Conservation (phyloP, 2,888 invertebrate genomes). For the Tipula confusa region DNA sequence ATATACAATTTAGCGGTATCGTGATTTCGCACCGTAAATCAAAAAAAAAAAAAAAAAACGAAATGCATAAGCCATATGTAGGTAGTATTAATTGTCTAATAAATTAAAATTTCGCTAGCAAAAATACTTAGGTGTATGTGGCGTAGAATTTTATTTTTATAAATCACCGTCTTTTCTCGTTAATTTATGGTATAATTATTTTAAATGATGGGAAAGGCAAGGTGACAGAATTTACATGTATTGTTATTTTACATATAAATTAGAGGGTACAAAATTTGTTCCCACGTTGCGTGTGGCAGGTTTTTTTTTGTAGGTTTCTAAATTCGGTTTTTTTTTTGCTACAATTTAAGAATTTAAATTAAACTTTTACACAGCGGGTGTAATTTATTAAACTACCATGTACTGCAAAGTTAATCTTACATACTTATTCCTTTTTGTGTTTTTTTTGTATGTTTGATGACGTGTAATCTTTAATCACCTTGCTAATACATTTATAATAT, state of each 20-base stretch:
- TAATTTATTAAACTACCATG: constrained; percentile 16
- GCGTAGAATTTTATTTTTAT: neutral
- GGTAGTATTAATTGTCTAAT: neutral
- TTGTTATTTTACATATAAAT: neutral
- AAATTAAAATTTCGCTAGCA: neutral
- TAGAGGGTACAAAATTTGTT: neutral
- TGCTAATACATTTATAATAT: neutral
- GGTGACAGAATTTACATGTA: neutral
- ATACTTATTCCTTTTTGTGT: neutral
- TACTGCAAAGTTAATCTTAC: constrained; percentile 9
- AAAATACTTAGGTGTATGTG: neutral
- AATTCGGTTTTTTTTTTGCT: neutral
- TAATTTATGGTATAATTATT: constrained; percentile 25
- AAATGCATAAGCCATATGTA: neutral
- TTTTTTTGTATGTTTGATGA: neutral
- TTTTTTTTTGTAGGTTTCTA: neutral
- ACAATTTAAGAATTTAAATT: constrained; percentile 20
- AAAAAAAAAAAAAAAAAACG: no score
- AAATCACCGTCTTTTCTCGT: constrained; percentile 20
- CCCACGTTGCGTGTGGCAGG: neutral
- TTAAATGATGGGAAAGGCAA: neutral
- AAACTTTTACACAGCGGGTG: constrained; percentile 8
- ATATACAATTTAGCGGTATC: neutral
- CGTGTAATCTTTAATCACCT: constrained; percentile 9
- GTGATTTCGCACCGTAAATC: neutral